Evolutionary conservation across 2,113 vertebrate genomes (phyloP).

Genomic region (Chamaetylas fuelleborni): DNA sequence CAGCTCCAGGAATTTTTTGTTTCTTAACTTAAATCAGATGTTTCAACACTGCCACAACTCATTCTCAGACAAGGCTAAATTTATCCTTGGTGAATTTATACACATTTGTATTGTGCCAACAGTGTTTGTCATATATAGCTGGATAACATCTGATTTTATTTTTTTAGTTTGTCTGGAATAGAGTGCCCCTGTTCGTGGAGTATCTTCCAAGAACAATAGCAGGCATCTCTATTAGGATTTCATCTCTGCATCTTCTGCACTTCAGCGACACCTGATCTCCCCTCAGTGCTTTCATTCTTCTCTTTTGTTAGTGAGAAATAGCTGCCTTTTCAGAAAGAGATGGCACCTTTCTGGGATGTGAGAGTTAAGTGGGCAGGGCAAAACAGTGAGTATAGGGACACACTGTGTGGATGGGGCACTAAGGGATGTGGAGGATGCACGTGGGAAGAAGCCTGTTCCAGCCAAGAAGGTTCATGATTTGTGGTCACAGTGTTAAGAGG

Average conservation of each 20-base stretch:
- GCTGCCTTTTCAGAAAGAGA: conserved; percentile 6
- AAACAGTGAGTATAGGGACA: background rate
- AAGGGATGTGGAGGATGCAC: background rate
- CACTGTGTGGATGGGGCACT: background rate
- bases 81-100: background rate
- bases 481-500: background rate
- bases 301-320: background rate
- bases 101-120: background rate
- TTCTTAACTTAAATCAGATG: background rate
- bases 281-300: background rate
- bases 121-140: background rate
- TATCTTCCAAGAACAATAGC: background rate
- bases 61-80: background rate
- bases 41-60: background rate
- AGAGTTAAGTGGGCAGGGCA: background rate
- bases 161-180: background rate
- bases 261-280: background rate
- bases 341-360: background rate
- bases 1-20: background rate
- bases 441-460: background rate
- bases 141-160: background rate
- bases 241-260: background rate
- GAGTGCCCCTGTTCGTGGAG: background rate
- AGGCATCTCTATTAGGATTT: background rate
- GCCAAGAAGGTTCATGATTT: background rate